Evolutionary conservation across 2,888 invertebrate genomes (phyloP), one percentile per base, ranked within the genome.

Genomic region (Euclidia mi): DNA sequence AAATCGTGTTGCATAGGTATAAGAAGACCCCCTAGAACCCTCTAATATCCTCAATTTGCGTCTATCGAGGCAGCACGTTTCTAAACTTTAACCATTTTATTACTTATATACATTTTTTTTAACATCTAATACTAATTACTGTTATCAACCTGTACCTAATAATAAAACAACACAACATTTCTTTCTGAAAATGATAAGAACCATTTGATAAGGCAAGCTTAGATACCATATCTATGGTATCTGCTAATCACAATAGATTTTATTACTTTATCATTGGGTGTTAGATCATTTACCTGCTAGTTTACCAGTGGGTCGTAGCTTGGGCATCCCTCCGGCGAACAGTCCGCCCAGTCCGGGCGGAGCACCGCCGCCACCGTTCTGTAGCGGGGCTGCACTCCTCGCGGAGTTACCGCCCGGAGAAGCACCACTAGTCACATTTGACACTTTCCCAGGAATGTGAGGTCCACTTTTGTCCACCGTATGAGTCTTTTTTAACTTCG

Each of bases 391-490:
- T 28, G 87, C 79, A 75, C 84, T 88, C 52, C 88, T 85, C 1
- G 83, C 76, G 18, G 89, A 87, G 77, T 89, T 91, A 1, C 91
- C 90, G 44, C 87, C 80, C 0, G 86, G 73, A 0, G 87, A 70
- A 0, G 81, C 76, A 77, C 83, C 80, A 64, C 76, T 78, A n/a
- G 83, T 61, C 15, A 72, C 81, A 81, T 83, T 84, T 63, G 90
- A 75, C 65, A 84, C 91, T 88, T 95, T 95, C 90, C 98, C 97
- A 73, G 96, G 94, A 70, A 98, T 92, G 44, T 95, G 87, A 0
- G 98, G 98, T 46, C 96, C 97, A 95, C 98, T 98, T 90, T 98
- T 97, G 86, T 99, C 98, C 78, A 97, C 96, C n/a, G 98, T 98
- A 0, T 96, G 96, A 48, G 98, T 95, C 91, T 98, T 98, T 88